Evolutionary conservation across 2,888 invertebrate species (phyloP), one percentile per base, ranked within the genome.

Genomic region (Pseudococcus viburni): DNA sequence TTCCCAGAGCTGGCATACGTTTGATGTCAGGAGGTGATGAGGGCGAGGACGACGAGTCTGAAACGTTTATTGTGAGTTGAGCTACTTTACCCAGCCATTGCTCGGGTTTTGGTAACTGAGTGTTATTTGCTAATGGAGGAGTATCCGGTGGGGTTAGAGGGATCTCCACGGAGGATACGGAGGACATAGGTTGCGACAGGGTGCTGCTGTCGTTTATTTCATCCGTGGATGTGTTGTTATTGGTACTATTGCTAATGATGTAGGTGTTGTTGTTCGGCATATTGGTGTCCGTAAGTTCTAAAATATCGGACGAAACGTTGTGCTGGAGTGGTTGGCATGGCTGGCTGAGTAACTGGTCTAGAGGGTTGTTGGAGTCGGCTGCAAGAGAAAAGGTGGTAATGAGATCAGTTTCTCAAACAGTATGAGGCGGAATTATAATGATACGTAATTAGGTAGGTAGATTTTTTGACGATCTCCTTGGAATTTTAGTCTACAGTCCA

Each of bases 11-110:
- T 80, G 92, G 92, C 17, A 93, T 92, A 26, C 93, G 91, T 26
- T 92, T 90, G 46, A 90, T 90, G 12, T 90, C 89, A 84, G 94
- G 92, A 42, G 93, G 93, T 19, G 94, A 92, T 90, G 91, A 46
- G 89, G 89, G 84, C 89, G 89, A 85, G 89, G 94, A 91, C 88
- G 26, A 33, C 26, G 92, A 92, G 84, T 89, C 89, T 87, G 89
- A 89, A 19, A 88, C 89, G 73, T 73, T 89, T 87, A 93, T 94
- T 90, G 93, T 93, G 89, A 93, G 93, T 93, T 17, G 89, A n/a
- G 94, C 94, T 77, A 96, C 94, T 90, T 95, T 94, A 11, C 95
- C 96, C 90, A 96, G 92, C 96, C 96, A 96, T 90, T 96, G 96
- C 90, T 96, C 96, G 0, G 96, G 96, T 91, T 95, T 95, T 39